Conservation (phyloP, 2,113 vertebrate genomes). For the Scopus umbretta region DNA sequence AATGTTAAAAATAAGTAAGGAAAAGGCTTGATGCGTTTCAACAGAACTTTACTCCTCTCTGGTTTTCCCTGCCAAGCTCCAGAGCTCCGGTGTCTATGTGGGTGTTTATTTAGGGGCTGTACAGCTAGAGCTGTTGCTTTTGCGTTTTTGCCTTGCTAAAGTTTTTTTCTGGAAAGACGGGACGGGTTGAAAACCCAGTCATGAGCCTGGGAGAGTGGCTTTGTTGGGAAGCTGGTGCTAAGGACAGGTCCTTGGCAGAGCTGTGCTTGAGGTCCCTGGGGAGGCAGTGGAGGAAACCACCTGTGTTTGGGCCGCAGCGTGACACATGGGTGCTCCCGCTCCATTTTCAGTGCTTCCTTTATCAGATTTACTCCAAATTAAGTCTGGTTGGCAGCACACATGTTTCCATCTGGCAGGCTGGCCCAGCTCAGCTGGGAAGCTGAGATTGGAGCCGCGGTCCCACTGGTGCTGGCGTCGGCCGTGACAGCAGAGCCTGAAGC, state of each 20-base stretch:
- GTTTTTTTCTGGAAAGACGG: neutral
- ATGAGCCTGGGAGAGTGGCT: neutral
- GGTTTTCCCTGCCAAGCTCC: neutral
- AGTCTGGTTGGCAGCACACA: neutral
- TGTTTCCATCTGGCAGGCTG: neutral
- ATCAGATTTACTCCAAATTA: neutral
- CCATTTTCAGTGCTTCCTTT: neutral
- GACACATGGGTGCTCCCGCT: neutral
- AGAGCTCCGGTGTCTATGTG: neutral
- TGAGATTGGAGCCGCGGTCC: rapidly evolving
- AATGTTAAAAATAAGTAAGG: neutral
- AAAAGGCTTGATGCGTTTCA: neutral
- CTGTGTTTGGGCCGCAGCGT: neutral
- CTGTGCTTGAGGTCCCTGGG: rapidly evolving
- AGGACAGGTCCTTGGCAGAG: neutral
- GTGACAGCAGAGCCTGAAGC: neutral
- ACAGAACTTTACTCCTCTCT: constrained; percentile 18
- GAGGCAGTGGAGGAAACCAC: neutral
- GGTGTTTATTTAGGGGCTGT: constrained; percentile 27
- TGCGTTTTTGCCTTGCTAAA: neutral
- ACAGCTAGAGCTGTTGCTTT: neutral
- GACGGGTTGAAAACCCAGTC: neutral
- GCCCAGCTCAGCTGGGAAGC: neutral
- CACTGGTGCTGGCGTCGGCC: rapidly evolving
- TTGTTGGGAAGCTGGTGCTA: neutral